phyloP scores from a whole-genome alignment of 2,888 invertebrate species.

The Amphipoea oculea region DNA sequence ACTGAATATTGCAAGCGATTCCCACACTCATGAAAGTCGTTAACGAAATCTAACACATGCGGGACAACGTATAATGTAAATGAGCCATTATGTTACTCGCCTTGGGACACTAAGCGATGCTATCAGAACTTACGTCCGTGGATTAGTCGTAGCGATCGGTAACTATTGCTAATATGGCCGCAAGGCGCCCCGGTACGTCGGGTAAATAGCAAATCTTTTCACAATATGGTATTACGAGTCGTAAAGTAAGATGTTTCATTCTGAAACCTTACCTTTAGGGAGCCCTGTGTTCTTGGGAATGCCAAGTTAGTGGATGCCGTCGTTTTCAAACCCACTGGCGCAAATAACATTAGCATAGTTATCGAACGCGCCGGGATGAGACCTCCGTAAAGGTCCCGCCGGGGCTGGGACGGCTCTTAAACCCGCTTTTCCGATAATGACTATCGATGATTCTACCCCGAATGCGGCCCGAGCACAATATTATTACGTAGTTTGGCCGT shows the following conservation, averaged over 20 bases:
- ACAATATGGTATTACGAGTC: constrained; percentile 74
- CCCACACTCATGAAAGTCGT: constrained; percentile 60
- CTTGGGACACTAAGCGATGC: constrained; percentile 65
- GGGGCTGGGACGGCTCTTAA: constrained; percentile 88
- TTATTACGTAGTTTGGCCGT: constrained; percentile 88
- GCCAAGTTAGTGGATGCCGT: constrained; percentile 83
- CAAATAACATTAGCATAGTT: constrained; percentile 91
- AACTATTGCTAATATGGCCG: constrained; percentile 60
- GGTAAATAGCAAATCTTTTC: constrained; percentile 76
- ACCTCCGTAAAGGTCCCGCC: constrained; percentile 88
- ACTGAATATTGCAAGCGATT: constrained; percentile 60
- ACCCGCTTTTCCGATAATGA: constrained; percentile 90
- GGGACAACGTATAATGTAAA: constrained; percentile 66
- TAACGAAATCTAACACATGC: constrained; percentile 66
- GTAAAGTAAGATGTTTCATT: constrained; percentile 80
- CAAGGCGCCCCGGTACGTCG: constrained; percentile 51
- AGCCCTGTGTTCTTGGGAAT: constrained; percentile 77
- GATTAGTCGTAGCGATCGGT: constrained; percentile 59
- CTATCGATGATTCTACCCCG: constrained; percentile 89
- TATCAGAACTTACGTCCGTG: constrained; percentile 62
- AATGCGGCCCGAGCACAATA: constrained; percentile 87
- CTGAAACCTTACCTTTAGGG: constrained; percentile 76
- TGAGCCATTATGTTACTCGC: constrained; percentile 64
- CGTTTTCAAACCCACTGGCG: constrained; percentile 88
- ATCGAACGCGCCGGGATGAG: constrained; percentile 89